Evolutionary conservation across 1,140 invertebrate species (phyloP).

Genomic region (Aphaenogaster rudis): DNA sequence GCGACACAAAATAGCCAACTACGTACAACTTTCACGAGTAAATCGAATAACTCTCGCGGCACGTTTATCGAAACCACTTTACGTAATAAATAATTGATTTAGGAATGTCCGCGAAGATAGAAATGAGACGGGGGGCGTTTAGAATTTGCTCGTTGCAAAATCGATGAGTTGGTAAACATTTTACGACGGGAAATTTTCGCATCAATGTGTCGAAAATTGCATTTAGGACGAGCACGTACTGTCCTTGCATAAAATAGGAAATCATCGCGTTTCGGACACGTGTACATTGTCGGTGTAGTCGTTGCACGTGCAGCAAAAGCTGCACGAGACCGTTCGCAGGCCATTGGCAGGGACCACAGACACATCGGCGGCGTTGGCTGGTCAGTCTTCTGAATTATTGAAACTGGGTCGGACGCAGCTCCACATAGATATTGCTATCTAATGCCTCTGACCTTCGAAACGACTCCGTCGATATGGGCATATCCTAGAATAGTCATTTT

Average conservation of each 20-base stretch:
- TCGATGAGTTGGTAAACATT: constrained; percentile 18
- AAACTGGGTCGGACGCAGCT: constrained; percentile 70
- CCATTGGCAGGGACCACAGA: constrained; percentile 69
- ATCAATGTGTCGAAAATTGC: constrained; percentile 3
- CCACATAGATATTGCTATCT: constrained; percentile 48
- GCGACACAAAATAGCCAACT: constrained; percentile 28
- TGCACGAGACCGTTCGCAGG: constrained; percentile 48
- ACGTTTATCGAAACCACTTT: neutral
- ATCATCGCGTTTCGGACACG: constrained; percentile 24
- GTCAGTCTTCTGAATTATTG: constrained; percentile 78
- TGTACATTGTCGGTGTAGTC: constrained; percentile 11
- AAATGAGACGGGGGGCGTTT: neutral
- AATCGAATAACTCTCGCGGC: constrained; percentile 22
- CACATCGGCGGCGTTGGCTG: constrained; percentile 62
- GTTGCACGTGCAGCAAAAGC: constrained; percentile 29
- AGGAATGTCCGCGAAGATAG: neutral
- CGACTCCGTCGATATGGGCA: constrained; percentile 1
- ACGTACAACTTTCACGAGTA: constrained; percentile 8
- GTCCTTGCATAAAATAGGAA: constrained; percentile 6
- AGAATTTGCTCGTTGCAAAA: neutral
- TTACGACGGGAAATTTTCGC: neutral
- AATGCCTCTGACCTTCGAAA: constrained; percentile 7
- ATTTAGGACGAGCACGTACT: neutral
- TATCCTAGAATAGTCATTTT: neutral
- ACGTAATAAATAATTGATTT: neutral